Evolutionary conservation across 2,888 invertebrate species (phyloP).

Genomic region (Oegoconia quadripuncta): DNA sequence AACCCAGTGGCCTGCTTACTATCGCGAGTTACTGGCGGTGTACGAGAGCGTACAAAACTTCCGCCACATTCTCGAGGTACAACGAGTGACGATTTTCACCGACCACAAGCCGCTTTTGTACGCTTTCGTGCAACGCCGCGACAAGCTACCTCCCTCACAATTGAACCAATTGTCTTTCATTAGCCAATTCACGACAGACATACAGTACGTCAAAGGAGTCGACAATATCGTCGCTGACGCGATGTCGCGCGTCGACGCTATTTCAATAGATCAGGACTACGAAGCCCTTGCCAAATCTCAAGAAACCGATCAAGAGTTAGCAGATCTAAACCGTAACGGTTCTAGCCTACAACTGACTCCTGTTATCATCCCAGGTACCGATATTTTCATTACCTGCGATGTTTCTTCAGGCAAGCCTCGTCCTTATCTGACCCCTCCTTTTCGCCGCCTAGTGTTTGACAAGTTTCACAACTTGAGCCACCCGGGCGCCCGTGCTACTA

Average conservation of each 20-base stretch:
- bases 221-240: constrained; percentile 14
- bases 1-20: constrained; percentile 13
- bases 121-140: constrained; percentile 19
- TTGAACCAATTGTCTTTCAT: constrained; percentile 14
- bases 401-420: neutral
- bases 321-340: neutral
- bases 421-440: neutral
- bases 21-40: constrained; percentile 18
- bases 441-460: neutral
- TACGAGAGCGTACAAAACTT: constrained; percentile 18
- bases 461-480: neutral
- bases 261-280: constrained; percentile 4
- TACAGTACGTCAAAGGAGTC: constrained; percentile 7
- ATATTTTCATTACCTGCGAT: neutral
- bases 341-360: neutral
- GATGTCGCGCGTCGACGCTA: constrained; percentile 10
- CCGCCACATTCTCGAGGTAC: constrained; percentile 13
- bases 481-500: too few relatives aligned
- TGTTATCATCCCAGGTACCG: neutral
- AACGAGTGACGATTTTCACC: constrained; percentile 16
- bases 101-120: too few relatives aligned
- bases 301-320: constrained; percentile 7
- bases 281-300: constrained; percentile 7
- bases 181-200: too few relatives aligned
- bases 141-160: constrained; percentile 8